Evolutionary conservation across 1,140 invertebrate species (phyloP), one percentile per base, ranked within the genome.

Genomic region (Apis cerana): DNA sequence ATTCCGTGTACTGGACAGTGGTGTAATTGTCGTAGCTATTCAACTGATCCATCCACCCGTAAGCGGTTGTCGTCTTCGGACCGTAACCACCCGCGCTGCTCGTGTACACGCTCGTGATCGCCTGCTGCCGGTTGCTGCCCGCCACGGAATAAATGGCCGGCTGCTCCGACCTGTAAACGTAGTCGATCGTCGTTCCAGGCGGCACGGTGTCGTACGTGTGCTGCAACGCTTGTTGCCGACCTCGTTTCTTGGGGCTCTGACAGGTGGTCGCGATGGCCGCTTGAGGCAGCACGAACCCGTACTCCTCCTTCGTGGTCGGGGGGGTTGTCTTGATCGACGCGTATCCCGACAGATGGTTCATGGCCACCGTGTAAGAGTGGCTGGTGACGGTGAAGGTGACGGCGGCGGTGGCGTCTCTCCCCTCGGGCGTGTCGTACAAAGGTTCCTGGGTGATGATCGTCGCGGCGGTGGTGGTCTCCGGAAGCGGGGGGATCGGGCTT

Each of bases 81-180:
- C 95, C 94, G 75, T 94, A 94, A 84, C 95, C 95, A 54, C 95
- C 95, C 77, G 95, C 95, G 77, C 95, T 95, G 77, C 95, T 96
- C 19, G 96, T 97, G 90, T 97, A 97, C 1, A 97, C 96, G 78
- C 95, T 96, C 13, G 96, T 96, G 88, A 96, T 97, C 67, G 95
- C 95, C 87, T 96, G 95, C 90, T 96, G 95, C 69, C 96, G 94
- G 92, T 96, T 96, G 84, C 94, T 95, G 80, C 96, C 96, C 62
- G 96, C 96, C 21, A 97, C 95, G 1, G 96, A 97, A 91, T 97
- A 97, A 87, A 97, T 97, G 62, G 96, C 96, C 27, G 96, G 95
- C 86, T 96, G 96, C 88, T 96, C 96, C 86, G 94, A 95, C 61
- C 94, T 93, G 89, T 95, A 96, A 85, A 95, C 92, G 88, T 94